These are phyloP conservation scores for Acyrthosiphon pisum DNA, from an alignment of 1,140 invertebrate species.

Conservation along the genomic window DNA sequence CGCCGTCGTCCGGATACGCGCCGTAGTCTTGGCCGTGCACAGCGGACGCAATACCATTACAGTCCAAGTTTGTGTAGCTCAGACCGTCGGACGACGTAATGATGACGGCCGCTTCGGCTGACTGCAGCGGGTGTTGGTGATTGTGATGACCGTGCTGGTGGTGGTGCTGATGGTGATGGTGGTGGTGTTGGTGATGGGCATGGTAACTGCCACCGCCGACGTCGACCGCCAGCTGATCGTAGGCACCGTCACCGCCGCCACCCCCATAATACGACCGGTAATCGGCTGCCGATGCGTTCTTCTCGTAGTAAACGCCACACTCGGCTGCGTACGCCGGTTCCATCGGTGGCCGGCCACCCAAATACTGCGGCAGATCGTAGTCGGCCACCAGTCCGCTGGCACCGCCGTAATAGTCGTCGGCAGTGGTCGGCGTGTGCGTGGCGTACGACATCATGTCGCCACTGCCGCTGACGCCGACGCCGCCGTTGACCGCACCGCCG, in stretches of 20 bases:
- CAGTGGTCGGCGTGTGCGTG: background rate
- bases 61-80: conserved; percentile 90
- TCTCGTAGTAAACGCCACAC: conserved; percentile 44
- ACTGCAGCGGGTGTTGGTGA: conserved; percentile 48
- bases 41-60: conserved; percentile 62
- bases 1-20: conserved; percentile 57
- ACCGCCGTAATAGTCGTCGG: conserved; percentile 31
- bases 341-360: background rate
- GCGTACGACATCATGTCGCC: conserved; percentile 29
- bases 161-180: conserved; percentile 44
- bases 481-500: background rate
- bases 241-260: background rate
- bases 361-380: conserved; percentile 31
- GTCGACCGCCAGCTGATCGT: conserved; percentile 15
- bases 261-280: conserved; percentile 22
- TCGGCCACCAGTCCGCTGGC: conserved; percentile 37
- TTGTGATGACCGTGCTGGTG: conserved; percentile 19
- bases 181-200: conserved; percentile 38
- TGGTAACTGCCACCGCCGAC: background rate
- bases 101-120: conserved; percentile 64
- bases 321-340: conserved; percentile 25
- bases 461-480: background rate
- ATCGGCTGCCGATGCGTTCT: conserved; percentile 19
- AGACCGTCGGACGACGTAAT: conserved; percentile 84
- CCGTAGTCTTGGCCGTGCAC: conserved; percentile 54